Conservation (phyloP, 2,888 invertebrate genomes). For the Drosophila silvestris region DNA sequence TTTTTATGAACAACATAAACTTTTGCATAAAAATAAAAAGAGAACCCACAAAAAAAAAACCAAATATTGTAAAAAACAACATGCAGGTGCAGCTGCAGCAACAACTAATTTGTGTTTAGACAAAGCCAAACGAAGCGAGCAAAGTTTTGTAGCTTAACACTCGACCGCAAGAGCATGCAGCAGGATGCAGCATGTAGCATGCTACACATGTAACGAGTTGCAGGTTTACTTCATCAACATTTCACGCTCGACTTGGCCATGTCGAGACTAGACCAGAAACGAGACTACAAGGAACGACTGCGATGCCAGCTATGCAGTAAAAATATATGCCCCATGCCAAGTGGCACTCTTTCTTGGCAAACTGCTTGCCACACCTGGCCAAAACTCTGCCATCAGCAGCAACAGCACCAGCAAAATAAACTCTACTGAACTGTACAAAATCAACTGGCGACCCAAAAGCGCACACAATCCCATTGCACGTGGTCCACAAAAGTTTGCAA, state of each 20-base stretch:
- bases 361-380: slow-evolving; percentile 61
- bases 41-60: background rate
- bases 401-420: slow-evolving; percentile 62
- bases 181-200: slow-evolving; percentile 28
- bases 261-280: slow-evolving; percentile 8
- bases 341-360: slow-evolving; percentile 13
- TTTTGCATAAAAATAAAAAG: slow-evolving; percentile 46
- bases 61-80: slow-evolving; percentile 10
- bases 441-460: slow-evolving; percentile 64
- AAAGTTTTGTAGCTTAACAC: slow-evolving; percentile 65
- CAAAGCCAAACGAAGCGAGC: slow-evolving; percentile 51
- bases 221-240: slow-evolving; percentile 76
- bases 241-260: slow-evolving; percentile 74
- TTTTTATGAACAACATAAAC: slow-evolving; percentile 67
- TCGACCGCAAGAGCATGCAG: slow-evolving; percentile 36
- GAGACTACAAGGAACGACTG: slow-evolving; percentile 48
- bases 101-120: slow-evolving; percentile 73
- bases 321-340: slow-evolving; percentile 59
- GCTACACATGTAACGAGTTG: slow-evolving; percentile 59
- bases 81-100: slow-evolving; percentile 48
- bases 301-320: slow-evolving; percentile 63
- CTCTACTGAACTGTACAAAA: slow-evolving; percentile 78
- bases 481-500: slow-evolving; percentile 70
- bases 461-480: slow-evolving; percentile 38
- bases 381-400: slow-evolving; percentile 29